A percentile compares a stretch with the other conserved stretches of the same genome.
Conservation (phyloP, 1,140 invertebrate species). For the Elymnias hypermnestra region DNA sequence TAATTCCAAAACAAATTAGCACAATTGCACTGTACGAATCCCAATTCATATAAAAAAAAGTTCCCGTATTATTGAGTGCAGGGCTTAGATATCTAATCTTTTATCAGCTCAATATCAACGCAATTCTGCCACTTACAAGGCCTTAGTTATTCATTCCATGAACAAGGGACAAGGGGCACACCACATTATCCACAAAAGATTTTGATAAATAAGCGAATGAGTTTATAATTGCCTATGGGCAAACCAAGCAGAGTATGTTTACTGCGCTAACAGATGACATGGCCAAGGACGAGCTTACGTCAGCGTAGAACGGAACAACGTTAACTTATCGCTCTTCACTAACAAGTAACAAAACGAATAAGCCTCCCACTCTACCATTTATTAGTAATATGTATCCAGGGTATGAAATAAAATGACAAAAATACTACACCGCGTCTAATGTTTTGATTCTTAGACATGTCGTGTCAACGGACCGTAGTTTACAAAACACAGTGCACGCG, state of each 20-base stretch:
- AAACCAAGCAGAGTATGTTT: constrained; percentile 31
- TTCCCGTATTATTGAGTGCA: constrained; percentile 50
- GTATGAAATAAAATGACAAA: too few species aligned
- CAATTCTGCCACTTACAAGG: constrained; percentile 48
- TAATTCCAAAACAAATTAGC: neutral
- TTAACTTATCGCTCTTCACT: constrained; percentile 21
- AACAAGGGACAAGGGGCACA: constrained; percentile 4
- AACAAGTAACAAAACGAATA: constrained; percentile 18
- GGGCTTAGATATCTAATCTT: constrained; percentile 55
- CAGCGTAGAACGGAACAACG: constrained; percentile 29
- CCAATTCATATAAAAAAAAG: constrained; percentile 13
- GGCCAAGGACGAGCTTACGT: constrained; percentile 59
- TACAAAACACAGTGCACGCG: constrained; percentile 57
- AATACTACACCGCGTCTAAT: too few species aligned
- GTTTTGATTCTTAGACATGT: constrained; percentile 47
- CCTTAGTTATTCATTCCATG: constrained; percentile 24
- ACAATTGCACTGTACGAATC: neutral
- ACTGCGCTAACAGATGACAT: constrained; percentile 40
- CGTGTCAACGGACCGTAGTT: constrained; percentile 47
- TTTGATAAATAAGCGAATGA: constrained; percentile 2
- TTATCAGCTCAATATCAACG: constrained; percentile 67
- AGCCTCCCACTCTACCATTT: constrained; percentile 9
- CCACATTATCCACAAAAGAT: constrained; percentile 11
- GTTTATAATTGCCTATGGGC: constrained; percentile 15
- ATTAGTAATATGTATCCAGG: too few species aligned